phyloP scores from a whole-genome alignment of 2,113 vertebrate genomes.

The Colistium nudipinnis region DNA sequence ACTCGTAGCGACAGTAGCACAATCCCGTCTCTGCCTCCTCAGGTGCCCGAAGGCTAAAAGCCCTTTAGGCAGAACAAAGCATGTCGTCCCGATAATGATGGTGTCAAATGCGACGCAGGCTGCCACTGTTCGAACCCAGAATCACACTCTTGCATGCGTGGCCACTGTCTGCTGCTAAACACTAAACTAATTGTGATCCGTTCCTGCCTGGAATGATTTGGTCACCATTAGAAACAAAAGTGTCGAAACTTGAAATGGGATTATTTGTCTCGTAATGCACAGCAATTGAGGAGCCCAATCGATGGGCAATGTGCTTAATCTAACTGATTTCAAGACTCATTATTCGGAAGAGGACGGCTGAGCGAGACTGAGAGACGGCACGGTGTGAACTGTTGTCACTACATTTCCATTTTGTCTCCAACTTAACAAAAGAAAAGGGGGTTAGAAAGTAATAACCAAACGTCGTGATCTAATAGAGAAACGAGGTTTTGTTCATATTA shows the following conservation, averaged over 20 bases:
- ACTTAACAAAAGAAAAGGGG: background rate
- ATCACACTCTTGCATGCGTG: conserved; percentile 61
- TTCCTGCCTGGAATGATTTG: conserved; percentile 71
- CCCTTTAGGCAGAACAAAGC: conserved; percentile 36
- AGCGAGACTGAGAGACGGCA: background rate
- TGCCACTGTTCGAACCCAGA: conserved; percentile 18
- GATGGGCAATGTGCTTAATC: conserved; percentile 73
- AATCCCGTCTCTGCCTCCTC: conserved; percentile 13
- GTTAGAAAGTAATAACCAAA: background rate
- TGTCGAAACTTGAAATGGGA: conserved; percentile 73
- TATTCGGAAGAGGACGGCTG: conserved; percentile 24
- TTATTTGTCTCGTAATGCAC: conserved; percentile 71
- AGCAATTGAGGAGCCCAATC: conserved; percentile 72
- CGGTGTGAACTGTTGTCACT: conserved; percentile 10
- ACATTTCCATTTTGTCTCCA: background rate
- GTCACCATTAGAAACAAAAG: conserved; percentile 75
- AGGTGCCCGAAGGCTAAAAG: conserved; percentile 18
- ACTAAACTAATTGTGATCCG: conserved; percentile 74
- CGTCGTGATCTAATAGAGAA: background rate
- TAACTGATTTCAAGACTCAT: conserved; percentile 64
- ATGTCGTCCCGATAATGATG: conserved; percentile 51
- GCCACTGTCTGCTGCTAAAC: conserved; percentile 57
- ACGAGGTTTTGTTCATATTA: background rate
- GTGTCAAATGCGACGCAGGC: conserved; percentile 54
- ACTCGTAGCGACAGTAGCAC: conserved; percentile 22